Percentiles rank a stretch among this genome's conserved stretches.
Conservation (phyloP, 2,888 invertebrate genomes). For the Parasteatoda lunata region DNA sequence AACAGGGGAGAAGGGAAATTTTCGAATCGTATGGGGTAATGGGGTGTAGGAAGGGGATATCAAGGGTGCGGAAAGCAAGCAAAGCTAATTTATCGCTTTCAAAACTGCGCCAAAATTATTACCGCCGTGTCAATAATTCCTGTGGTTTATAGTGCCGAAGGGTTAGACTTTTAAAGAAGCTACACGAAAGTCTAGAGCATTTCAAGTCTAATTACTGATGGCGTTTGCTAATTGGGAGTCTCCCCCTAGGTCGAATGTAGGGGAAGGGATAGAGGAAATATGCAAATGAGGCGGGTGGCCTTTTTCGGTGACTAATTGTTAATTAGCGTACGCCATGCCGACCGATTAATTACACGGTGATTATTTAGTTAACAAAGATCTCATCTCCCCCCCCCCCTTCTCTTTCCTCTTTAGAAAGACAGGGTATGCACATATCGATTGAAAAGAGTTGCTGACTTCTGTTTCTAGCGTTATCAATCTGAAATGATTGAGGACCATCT, state of each 20-base stretch:
- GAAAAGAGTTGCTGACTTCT: slow-evolving; percentile 51
- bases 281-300: slow-evolving; percentile 62
- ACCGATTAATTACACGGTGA: slow-evolving; percentile 69
- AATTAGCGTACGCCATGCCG: slow-evolving; percentile 66
- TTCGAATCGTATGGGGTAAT: neutral
- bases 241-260: slow-evolving; percentile 15
- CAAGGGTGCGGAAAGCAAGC: slow-evolving; percentile 29
- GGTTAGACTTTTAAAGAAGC: slow-evolving; percentile 60
- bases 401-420: slow-evolving; percentile 25
- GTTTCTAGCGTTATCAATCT: slow-evolving; percentile 65
- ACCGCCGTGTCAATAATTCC: slow-evolving; percentile 59
- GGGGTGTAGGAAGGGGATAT: neutral
- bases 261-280: slow-evolving; percentile 34
- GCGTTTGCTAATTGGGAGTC: slow-evolving; percentile 62
- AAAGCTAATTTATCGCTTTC: slow-evolving; percentile 64
- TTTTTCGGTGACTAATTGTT: slow-evolving; percentile 68
- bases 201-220: slow-evolving; percentile 65
- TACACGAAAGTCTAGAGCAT: slow-evolving; percentile 18
- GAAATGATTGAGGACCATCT: slow-evolving; percentile 22
- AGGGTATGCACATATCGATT: slow-evolving; percentile 57
- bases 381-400: slow-evolving; percentile 17
- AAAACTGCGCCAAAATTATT: slow-evolving; percentile 68
- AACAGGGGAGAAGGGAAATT: slow-evolving; percentile 7
- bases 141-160: slow-evolving; percentile 57
- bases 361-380: slow-evolving; percentile 69